These are phyloP conservation scores for Thereva unica DNA, from an alignment of 2,888 invertebrate species.

Conservation along the genomic window DNA sequence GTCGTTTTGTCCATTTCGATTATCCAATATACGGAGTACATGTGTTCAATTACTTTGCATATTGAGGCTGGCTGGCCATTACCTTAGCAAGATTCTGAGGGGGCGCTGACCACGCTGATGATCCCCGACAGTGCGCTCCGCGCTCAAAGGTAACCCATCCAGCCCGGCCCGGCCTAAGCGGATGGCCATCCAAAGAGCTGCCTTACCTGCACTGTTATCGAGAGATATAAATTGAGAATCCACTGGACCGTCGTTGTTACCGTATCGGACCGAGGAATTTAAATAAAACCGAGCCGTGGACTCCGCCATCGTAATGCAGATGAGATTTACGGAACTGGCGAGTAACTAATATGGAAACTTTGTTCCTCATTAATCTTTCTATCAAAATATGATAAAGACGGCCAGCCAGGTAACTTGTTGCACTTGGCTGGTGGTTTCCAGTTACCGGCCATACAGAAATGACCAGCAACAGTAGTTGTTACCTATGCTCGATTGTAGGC, in stretches of 20 bases:
- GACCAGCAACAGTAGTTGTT: conserved; percentile 16
- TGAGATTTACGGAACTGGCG: conserved; percentile 23
- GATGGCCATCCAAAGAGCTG: background rate
- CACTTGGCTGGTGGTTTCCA: conserved; percentile 11
- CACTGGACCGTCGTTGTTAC: background rate
- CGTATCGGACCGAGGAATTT: conserved; percentile 14
- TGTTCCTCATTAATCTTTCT: conserved; percentile 32
- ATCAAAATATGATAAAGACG: conserved; percentile 32
- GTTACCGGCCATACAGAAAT: background rate
- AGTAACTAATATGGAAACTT: conserved; percentile 27
- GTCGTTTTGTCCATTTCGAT: background rate
- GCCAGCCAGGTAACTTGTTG: conserved; percentile 9
- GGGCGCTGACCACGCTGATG: background rate
- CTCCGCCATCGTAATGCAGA: background rate
- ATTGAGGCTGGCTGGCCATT: conserved; percentile 8
- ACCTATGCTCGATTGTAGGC: conserved; percentile 16
- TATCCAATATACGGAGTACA: background rate
- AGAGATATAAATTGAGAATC: conserved; percentile 28
- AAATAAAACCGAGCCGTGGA: background rate
- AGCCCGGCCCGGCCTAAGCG: background rate
- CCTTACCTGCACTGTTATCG: conserved; percentile 13
- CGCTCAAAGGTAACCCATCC: conserved; percentile 1
- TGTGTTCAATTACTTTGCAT: conserved; percentile 27
- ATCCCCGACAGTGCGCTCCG: background rate
- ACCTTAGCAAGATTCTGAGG: conserved; percentile 2